Evolutionary conservation across 2,113 vertebrate species (phyloP).

Genomic region (Bungarus multicinctus): DNA sequence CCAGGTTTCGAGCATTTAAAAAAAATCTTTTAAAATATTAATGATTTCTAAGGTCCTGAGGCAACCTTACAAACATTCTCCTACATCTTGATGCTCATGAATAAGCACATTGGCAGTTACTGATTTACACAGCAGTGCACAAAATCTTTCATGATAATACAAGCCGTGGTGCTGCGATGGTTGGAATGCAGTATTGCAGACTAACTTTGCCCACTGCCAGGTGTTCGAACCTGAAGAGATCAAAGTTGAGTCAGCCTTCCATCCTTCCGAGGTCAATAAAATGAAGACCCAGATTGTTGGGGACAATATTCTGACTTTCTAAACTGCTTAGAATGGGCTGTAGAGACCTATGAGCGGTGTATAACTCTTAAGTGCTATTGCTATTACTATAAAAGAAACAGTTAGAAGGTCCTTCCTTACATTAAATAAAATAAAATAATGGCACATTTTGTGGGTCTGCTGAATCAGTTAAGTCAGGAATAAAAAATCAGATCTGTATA

Average conservation of each 20-base stretch:
- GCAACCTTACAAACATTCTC: background rate
- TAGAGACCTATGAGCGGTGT: background rate
- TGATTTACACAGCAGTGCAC: background rate
- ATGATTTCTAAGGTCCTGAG: background rate
- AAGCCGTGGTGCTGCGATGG: background rate
- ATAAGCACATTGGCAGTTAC: background rate
- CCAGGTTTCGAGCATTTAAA: background rate
- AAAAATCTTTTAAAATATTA: background rate
- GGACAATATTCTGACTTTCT: background rate
- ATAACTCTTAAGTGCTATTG: background rate
- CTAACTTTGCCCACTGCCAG: background rate
- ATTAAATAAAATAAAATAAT: background rate
- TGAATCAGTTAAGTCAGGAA: background rate
- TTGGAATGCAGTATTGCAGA: background rate
- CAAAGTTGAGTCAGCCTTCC: background rate
- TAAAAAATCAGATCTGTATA: background rate
- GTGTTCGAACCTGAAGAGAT: background rate
- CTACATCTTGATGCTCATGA: background rate
- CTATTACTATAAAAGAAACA: background rate
- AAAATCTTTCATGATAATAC: background rate
- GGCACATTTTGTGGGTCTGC: background rate
- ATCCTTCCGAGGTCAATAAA: background rate
- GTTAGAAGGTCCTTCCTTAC: background rate
- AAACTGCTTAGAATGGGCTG: background rate
- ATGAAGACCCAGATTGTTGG: background rate